Percentiles rank a stretch among this genome's conserved stretches.
Evolutionary conservation across 2,797 vertebrate species (phyloP).

Genomic region (Anolis apletophallus): DNA sequence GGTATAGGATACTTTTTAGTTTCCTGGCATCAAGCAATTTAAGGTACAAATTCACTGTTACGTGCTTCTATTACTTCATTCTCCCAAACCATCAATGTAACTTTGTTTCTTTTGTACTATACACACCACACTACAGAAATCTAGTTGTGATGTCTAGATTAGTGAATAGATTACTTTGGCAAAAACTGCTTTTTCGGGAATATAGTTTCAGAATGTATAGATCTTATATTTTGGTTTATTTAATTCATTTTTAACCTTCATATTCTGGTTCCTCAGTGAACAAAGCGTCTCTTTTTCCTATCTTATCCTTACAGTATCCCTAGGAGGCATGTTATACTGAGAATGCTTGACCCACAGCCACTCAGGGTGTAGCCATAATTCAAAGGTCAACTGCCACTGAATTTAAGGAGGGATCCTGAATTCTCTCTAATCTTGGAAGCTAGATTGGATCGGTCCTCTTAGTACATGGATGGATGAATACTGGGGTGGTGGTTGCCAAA

Average conservation of each 20-base stretch:
- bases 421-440: no score
- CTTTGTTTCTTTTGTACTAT: neutral
- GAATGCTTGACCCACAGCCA: neutral
- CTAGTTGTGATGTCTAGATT: no score
- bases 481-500: no score
- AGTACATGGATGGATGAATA: no score
- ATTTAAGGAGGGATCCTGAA: no score
- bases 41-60: neutral
- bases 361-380: no score
- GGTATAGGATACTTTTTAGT: neutral
- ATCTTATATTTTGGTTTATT: neutral
- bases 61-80: neutral
- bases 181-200: no score
- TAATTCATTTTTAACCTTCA: neutral
- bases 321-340: neutral
- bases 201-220: no score
- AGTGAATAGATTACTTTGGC: no score
- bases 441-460: no score
- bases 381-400: no score
- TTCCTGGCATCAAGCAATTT: neutral
- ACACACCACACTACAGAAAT: neutral
- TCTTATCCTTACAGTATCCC: neutral
- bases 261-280: neutral
- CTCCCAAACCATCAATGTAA: neutral
- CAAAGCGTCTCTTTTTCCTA: neutral